Percentiles rank a stretch among this genome's conserved stretches.
These are phyloP conservation scores for Tachyglossus aculeatus DNA, from an alignment of 2,797 vertebrate species.

Conservation along the genomic window DNA sequence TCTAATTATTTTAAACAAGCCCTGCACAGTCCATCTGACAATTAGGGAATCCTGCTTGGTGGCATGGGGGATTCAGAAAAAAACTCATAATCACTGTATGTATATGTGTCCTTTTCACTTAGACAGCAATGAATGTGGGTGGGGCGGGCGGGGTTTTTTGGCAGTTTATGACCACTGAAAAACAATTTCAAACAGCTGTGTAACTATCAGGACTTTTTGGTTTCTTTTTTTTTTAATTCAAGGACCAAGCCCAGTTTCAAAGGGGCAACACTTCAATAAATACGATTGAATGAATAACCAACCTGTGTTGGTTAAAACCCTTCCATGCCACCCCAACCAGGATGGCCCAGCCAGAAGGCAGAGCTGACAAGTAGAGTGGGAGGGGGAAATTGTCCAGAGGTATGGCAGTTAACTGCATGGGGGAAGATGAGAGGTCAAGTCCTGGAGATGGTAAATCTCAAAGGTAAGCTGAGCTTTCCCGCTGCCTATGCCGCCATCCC, in stretches of 20 bases:
- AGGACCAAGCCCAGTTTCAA: conserved; percentile 46
- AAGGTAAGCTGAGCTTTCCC: no score
- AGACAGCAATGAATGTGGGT: conserved; percentile 66
- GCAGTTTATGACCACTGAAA: conserved; percentile 59
- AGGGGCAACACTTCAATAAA: conserved; percentile 38
- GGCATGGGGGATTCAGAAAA: conserved; percentile 71
- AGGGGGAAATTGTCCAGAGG: conserved; percentile 34
- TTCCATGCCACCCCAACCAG: not conserved
- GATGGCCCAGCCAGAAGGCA: not conserved
- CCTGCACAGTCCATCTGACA: conserved; percentile 75
- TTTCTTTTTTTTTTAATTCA: no score
- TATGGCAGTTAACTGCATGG: no score
- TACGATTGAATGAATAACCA: no score
- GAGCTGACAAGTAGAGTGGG: not conserved
- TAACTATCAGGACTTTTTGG: conserved; percentile 46
- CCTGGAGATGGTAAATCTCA: not conserved
- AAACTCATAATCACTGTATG: conserved; percentile 66
- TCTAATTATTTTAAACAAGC: conserved; percentile 85
- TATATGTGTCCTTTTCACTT: conserved; percentile 66
- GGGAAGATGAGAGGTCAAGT: no score
- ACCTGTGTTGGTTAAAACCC: conserved; percentile 42
- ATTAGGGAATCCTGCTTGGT: conserved; percentile 74
- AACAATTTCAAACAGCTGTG: conserved; percentile 58
- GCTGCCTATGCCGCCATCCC: no score
- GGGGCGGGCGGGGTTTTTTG: conserved; percentile 63